phyloP scores from a whole-genome alignment of 2,888 invertebrate genomes.

The Cetonia aurata region DNA sequence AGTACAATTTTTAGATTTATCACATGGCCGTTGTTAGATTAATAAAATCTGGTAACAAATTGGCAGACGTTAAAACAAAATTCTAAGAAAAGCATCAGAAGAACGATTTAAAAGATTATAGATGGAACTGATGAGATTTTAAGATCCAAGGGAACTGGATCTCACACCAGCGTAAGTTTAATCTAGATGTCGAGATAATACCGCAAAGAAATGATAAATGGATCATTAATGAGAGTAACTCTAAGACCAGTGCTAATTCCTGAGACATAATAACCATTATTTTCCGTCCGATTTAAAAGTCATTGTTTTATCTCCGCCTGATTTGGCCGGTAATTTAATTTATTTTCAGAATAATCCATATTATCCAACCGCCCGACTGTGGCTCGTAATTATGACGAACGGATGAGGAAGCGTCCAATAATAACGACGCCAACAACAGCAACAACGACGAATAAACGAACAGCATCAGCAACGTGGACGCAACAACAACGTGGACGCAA shows the following conservation, averaged over 20 bases:
- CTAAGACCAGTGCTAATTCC: constrained; percentile 12
- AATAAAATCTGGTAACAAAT: no score
- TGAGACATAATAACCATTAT: constrained; percentile 19
- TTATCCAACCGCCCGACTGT: constrained; percentile 5
- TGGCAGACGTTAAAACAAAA: no score
- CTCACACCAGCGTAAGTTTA: background rate
- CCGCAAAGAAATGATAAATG: constrained; percentile 13
- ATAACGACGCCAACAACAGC: constrained; percentile 10
- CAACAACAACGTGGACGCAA: background rate
- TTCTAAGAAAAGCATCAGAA: no score
- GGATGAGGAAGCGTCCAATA: constrained; percentile 19
- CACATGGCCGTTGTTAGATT: no score
- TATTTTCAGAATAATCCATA: constrained; percentile 31
- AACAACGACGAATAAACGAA: constrained; percentile 17
- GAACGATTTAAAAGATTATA: background rate
- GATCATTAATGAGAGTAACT: constrained; percentile 22
- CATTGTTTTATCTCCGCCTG: constrained; percentile 22
- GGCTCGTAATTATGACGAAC: constrained; percentile 24
- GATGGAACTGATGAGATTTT: background rate
- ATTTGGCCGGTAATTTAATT: constrained; percentile 28
- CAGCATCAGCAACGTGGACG: background rate
- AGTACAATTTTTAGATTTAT: no score
- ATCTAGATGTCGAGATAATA: background rate
- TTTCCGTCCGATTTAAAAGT: constrained; percentile 5
- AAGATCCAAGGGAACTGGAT: background rate